Conservation (phyloP, 2,113 vertebrate species). For the Neopipo cinnamomea region DNA sequence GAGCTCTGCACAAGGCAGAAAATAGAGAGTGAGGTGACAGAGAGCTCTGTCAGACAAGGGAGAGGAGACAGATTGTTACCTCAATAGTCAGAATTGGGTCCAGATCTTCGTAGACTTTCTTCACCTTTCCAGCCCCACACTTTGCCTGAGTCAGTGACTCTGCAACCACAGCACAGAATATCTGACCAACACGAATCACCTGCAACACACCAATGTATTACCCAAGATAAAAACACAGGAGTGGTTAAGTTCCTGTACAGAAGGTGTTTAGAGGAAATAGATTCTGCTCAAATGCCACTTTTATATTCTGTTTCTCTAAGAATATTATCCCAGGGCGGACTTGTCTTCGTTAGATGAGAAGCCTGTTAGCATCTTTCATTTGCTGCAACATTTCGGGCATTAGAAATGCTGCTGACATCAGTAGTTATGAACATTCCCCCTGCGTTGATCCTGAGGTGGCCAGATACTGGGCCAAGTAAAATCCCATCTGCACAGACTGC, state of each 20-base stretch:
- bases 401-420: neutral
- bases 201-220: neutral
- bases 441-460: neutral
- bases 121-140: slow-evolving; percentile 37
- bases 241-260: neutral
- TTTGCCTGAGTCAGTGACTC: slow-evolving; percentile 55
- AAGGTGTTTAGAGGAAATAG: neutral
- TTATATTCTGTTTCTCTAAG: neutral
- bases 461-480: neutral
- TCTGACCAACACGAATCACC: slow-evolving; percentile 71
- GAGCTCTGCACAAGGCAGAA: neutral
- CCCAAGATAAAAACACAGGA: neutral
- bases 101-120: slow-evolving; percentile 55
- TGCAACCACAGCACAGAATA: slow-evolving; percentile 64
- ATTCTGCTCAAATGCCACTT: neutral
- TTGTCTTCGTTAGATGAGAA: neutral
- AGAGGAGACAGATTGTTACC: neutral
- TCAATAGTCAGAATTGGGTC: slow-evolving; percentile 68
- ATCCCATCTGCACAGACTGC: neutral
- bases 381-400: neutral
- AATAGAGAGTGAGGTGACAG: neutral
- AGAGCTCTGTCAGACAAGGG: neutral
- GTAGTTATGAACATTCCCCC: neutral
- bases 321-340: neutral
- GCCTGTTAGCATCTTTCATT: neutral